These are phyloP conservation scores for Tachysurus vachellii DNA, from an alignment of 2,113 vertebrate species.

Conservation along the genomic window DNA sequence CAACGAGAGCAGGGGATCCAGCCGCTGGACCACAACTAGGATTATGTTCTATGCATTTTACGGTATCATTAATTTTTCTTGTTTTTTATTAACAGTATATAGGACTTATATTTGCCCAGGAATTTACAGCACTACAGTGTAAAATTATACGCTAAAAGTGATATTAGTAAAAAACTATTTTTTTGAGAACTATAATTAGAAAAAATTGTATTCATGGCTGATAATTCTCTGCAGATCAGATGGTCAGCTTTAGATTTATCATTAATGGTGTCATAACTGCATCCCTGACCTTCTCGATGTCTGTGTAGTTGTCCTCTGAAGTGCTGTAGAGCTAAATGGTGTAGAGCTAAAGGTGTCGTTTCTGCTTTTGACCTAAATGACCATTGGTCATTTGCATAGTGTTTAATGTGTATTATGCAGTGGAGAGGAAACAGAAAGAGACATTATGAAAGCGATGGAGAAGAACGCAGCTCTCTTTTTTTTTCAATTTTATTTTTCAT, in stretches of 20 bases:
- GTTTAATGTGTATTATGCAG: not conserved
- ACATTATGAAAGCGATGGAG: constrained; percentile 24
- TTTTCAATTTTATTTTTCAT: constrained; percentile 44
- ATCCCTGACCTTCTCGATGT: not conserved
- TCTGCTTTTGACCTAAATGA: not conserved
- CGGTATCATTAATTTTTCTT: not conserved
- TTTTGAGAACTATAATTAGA: not conserved
- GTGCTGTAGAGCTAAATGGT: not conserved
- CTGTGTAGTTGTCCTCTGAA: not conserved
- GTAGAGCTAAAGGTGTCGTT: not conserved
- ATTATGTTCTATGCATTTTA: not conserved
- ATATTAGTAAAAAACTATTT: too few species aligned
- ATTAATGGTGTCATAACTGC: not conserved
- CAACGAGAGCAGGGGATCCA: too few species aligned
- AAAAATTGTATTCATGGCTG: not conserved
- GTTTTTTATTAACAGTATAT: not conserved
- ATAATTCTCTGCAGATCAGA: not conserved
- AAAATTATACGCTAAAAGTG: not conserved
- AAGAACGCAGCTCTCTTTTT: constrained; percentile 44
- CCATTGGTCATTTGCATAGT: not conserved
- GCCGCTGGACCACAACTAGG: too few species aligned
- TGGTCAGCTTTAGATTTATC: not conserved
- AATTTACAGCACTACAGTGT: not conserved
- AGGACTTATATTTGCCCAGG: not conserved
- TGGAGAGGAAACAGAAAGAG: not conserved